phyloP scores from a whole-genome alignment of 2,113 vertebrate species.

The Rafetus swinhoei region DNA sequence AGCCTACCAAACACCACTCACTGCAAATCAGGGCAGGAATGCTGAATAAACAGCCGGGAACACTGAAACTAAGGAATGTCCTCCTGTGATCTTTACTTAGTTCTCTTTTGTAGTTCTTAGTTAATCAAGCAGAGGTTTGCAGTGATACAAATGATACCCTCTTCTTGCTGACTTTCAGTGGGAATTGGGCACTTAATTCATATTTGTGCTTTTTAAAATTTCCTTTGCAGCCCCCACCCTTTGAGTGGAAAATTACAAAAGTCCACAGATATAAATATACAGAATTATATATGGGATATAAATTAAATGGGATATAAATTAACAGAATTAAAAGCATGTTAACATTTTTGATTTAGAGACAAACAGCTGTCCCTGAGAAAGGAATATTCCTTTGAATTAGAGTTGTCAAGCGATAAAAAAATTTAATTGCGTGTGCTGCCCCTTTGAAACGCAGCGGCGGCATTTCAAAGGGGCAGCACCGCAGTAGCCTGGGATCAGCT shows the following conservation, averaged over 20 bases:
- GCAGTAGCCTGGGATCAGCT: no score
- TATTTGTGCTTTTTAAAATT: background rate
- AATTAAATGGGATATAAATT: rapidly evolving
- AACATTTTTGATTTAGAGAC: background rate
- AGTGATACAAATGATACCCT: background rate
- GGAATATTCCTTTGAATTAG: background rate
- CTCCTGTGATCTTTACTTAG: background rate
- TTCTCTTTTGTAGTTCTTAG: background rate
- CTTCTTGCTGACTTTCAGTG: background rate
- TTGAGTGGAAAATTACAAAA: background rate
- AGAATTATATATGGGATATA: background rate
- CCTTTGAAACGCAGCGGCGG: no score
- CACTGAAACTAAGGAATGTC: background rate
- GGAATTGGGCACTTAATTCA: background rate
- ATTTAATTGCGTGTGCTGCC: no score
- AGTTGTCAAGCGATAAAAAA: no score
- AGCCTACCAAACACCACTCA: background rate
- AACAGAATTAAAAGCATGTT: background rate
- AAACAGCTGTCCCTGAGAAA: background rate
- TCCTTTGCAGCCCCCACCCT: background rate
- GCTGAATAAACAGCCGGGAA: background rate
- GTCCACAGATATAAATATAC: background rate
- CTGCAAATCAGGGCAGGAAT: background rate
- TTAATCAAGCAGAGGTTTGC: background rate
- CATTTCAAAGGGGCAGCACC: no score